phyloP scores from a whole-genome alignment of 2,888 invertebrate genomes.

The Pollenia amentaria region DNA sequence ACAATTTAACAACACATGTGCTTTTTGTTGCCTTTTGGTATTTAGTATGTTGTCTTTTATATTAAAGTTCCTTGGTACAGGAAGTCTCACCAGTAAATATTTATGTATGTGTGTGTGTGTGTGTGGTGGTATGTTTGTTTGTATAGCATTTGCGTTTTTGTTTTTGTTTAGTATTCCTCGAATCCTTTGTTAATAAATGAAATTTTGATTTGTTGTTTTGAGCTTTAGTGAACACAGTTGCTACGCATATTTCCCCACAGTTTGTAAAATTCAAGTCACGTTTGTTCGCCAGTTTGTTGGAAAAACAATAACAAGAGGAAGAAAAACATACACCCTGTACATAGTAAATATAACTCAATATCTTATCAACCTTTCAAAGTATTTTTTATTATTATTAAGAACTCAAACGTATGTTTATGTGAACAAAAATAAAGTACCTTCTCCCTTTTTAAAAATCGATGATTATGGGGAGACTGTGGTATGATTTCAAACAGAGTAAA shows the following conservation, averaged over 20 bases:
- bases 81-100: background rate
- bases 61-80: background rate
- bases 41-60: background rate
- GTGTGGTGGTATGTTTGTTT: background rate
- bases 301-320: constrained; percentile 19
- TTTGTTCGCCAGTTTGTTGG: constrained; percentile 40
- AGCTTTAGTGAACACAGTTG: constrained; percentile 45
- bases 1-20: background rate
- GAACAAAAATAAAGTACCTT: background rate
- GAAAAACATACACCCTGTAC: constrained; percentile 14
- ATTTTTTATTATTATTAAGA: constrained; percentile 49
- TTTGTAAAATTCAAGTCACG: constrained; percentile 63
- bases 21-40: background rate
- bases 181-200: constrained; percentile 60
- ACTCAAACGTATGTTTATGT: background rate
- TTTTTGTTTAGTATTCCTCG: constrained; percentile 23
- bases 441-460: background rate
- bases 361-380: constrained; percentile 31
- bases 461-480: background rate
- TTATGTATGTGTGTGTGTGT: background rate
- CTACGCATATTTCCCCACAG: constrained; percentile 16
- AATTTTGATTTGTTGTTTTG: constrained; percentile 63
- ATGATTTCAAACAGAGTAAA: too few species aligned
- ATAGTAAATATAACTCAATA: constrained; percentile 31
- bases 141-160: background rate